Conservation (phyloP, 2,888 invertebrate species). For the Athalia circularis region DNA sequence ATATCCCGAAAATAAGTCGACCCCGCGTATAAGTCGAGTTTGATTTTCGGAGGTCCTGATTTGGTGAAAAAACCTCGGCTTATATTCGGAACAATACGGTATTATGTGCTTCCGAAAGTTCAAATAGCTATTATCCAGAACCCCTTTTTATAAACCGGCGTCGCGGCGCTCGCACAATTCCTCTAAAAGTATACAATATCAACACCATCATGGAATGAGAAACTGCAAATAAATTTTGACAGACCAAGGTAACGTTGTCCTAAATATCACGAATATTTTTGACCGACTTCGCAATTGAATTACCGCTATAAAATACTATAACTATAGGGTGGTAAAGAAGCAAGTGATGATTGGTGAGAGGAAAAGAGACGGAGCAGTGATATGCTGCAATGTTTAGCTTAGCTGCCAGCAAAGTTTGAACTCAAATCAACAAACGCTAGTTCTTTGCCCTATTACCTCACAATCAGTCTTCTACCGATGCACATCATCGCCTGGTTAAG, state of each 20-base stretch:
- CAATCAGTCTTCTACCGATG: too few relatives aligned
- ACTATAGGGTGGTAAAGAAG: not conserved
- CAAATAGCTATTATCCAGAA: too few relatives aligned
- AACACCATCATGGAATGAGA: not conserved
- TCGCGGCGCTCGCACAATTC: not conserved
- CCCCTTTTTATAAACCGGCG: too few relatives aligned
- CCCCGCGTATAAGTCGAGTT: too few relatives aligned
- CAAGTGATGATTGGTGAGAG: too few relatives aligned
- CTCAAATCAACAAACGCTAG: slow-evolving; percentile 21
- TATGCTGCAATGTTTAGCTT: slow-evolving; percentile 20
- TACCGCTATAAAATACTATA: not conserved
- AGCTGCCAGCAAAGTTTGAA: slow-evolving; percentile 14
- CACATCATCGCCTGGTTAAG: too few relatives aligned
- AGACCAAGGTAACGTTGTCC: slow-evolving; percentile 15
- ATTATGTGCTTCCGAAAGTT: too few relatives aligned
- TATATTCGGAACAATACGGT: too few relatives aligned
- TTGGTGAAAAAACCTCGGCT: too few relatives aligned
- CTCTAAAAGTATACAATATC: not conserved
- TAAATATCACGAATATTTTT: slow-evolving; percentile 39
- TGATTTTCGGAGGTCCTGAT: too few relatives aligned
- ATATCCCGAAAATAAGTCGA: too few relatives aligned
- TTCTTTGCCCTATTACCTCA: not conserved
- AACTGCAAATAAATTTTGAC: slow-evolving; percentile 8
- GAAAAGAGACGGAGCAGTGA: too few relatives aligned
- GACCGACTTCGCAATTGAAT: slow-evolving; percentile 28